Evolutionary conservation across 2,888 invertebrate species (phyloP), one percentile per base, ranked within the genome.

Genomic region (Theretra japonica): DNA sequence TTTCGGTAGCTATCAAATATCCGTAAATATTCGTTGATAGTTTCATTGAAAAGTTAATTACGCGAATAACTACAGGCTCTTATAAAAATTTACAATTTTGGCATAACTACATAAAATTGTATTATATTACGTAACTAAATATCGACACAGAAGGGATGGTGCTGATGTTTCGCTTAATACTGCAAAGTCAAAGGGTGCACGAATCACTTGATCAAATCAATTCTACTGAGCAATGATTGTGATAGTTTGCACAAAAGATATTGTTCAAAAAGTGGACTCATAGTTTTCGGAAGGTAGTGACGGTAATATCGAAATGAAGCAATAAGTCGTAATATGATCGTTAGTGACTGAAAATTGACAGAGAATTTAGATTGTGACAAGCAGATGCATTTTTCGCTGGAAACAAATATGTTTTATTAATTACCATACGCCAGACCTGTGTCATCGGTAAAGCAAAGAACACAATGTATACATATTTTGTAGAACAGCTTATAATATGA

Each of bases 371-470:
- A 41, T 41, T 7, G 21, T 69, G 72, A 69, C 25, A 71, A 71
- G 53, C 70, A 19, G 53, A 56, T 71, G 70, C 23, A 56, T 68
- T 56, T 69, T 73, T 71, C 68, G 73, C 70, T 73, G 72, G 56
- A 21, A 69, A 30, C 23, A 75, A 56, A 53, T 17, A 23, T 57
- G 56, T 56, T 33, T 68, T 69, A 70, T 68, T 58, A n/a, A 59
- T 88, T 90, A 89, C 89, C 90, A 75, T 77, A 75, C 28, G 85
- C 81, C 73, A 88, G 83, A 84, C 87, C 89, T 89, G 86, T 79
- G 71, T 72, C 75, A 73, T 74, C 41, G 7, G 48, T 70, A 74
- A 77, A 74, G 72, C 71, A 74, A 78, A 73, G 75, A 75, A 58
- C 68, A 72, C 71, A 50, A 68, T 57, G 25, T 59, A 17, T 25